These are phyloP conservation scores for Drosophila kikkawai DNA, from an alignment of 1,140 invertebrate genomes.

Conservation along the genomic window DNA sequence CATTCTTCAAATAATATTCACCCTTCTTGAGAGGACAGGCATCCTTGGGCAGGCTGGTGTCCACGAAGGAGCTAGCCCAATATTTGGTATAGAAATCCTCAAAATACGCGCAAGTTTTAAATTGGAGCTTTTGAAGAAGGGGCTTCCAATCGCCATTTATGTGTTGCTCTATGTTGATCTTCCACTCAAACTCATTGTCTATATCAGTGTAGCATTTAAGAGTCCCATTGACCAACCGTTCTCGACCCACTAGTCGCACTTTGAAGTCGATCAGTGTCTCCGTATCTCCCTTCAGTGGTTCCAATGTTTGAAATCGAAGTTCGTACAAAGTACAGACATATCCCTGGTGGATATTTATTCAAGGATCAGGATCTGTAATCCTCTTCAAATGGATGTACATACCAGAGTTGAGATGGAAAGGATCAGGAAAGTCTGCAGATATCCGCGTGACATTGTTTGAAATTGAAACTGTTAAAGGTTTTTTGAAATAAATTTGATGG, in stretches of 20 bases:
- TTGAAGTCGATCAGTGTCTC: conserved; percentile 15
- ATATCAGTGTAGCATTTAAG: neutral
- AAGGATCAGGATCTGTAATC: too few relatives aligned
- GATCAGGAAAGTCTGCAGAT: neutral
- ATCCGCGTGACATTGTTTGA: neutral
- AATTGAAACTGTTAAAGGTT: neutral
- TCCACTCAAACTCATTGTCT: neutral
- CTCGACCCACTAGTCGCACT: conserved; percentile 1
- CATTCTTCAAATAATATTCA: conserved; percentile 7
- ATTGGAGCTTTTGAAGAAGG: neutral
- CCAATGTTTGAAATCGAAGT: neutral
- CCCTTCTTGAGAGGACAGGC: conserved; percentile 3
- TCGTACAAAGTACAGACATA: neutral
- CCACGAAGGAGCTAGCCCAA: neutral
- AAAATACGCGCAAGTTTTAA: neutral
- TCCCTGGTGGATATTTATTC: neutral
- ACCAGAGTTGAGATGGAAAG: neutral
- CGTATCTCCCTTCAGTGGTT: neutral
- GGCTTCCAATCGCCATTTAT: conserved; percentile 7
- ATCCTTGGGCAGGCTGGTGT: neutral
- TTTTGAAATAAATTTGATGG: too few relatives aligned
- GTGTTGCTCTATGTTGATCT: accelerated
- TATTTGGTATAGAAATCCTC: neutral
- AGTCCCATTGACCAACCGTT: neutral
- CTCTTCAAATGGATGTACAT: too few relatives aligned